A percentile compares a stretch with the other conserved stretches of the same genome.
Conservation (phyloP, 2,888 invertebrate genomes). For the Ctenicera cuprea region DNA sequence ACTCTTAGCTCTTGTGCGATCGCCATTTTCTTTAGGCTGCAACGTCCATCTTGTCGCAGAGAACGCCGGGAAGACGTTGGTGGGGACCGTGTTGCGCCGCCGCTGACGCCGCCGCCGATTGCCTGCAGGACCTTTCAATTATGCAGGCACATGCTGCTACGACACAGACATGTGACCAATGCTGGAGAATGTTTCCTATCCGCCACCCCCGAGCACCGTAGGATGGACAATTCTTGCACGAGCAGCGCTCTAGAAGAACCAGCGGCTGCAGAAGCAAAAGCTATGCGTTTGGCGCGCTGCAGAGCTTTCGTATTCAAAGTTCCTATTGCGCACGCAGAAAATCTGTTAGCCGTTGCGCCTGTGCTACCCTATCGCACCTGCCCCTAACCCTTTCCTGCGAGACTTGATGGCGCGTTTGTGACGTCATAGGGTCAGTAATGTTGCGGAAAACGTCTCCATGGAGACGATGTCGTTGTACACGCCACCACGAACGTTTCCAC, state of each 20-base stretch:
- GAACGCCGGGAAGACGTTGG: slow-evolving; percentile 56
- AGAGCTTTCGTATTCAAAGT: slow-evolving; percentile 51
- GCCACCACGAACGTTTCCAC: slow-evolving; percentile 36
- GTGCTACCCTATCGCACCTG: slow-evolving; percentile 70
- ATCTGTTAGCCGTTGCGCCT: slow-evolving; percentile 40
- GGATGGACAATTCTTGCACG: background rate
- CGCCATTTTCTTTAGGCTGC: slow-evolving; percentile 67
- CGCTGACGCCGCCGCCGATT: slow-evolving; percentile 49
- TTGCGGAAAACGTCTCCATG: slow-evolving; percentile 71
- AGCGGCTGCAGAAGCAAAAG: slow-evolving; percentile 31
- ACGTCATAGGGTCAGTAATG: slow-evolving; percentile 70
- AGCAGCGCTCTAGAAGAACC: slow-evolving; percentile 12
- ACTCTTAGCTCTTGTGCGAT: slow-evolving; percentile 63
- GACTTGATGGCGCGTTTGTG: slow-evolving; percentile 69
- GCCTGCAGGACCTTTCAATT: slow-evolving; percentile 59
- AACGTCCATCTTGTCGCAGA: slow-evolving; percentile 66
- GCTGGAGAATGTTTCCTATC: background rate
- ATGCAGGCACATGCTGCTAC: slow-evolving; percentile 57
- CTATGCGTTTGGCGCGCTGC: slow-evolving; percentile 52
- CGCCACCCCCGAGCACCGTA: slow-evolving; percentile 2
- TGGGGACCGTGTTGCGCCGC: slow-evolving; percentile 58
- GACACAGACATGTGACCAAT: slow-evolving; percentile 40
- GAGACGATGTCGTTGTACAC: slow-evolving; percentile 65
- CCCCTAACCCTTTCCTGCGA: slow-evolving; percentile 76
- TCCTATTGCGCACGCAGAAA: slow-evolving; percentile 47